A percentile compares a stretch with the other conserved stretches of the same genome.
These are phyloP conservation scores for Diarsia rubi DNA, from an alignment of 2,888 invertebrate species.

Conservation along the genomic window DNA sequence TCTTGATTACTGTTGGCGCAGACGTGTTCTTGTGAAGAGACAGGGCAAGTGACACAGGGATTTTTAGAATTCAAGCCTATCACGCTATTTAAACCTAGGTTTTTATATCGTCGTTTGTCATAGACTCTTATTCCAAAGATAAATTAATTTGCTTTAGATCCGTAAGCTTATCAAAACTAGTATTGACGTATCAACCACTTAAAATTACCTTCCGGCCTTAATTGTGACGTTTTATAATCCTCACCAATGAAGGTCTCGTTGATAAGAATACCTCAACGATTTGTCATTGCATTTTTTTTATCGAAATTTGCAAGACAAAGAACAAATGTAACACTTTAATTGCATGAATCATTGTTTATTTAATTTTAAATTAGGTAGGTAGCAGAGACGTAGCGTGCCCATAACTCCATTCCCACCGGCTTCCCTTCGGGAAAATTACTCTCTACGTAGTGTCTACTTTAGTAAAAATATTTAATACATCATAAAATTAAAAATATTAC, in stretches of 20 bases:
- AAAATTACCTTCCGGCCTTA: conserved; percentile 52
- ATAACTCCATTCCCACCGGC: no score
- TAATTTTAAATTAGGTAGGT: conserved; percentile 13
- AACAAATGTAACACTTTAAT: conserved; percentile 8
- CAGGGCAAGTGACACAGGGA: no score
- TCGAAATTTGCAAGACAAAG: conserved; percentile 36
- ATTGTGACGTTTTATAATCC: conserved; percentile 26
- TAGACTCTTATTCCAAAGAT: neutral
- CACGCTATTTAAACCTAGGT: neutral
- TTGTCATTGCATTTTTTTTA: conserved; percentile 33
- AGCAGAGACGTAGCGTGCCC: no score
- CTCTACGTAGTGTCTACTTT: no score
- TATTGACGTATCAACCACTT: conserved; percentile 20
- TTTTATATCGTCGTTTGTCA: no score
- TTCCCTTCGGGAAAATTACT: no score
- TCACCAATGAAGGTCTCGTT: neutral
- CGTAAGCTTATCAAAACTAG: conserved; percentile 8
- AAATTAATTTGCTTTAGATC: no score
- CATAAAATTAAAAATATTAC: no score
- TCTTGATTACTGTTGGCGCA: neutral
- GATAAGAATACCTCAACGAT: conserved; percentile 35
- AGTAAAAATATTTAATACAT: no score
- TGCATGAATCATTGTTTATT: conserved; percentile 45
- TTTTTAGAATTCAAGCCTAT: neutral
- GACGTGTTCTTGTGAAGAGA: neutral